A percentile compares a stretch with the other conserved stretches of the same genome.
Conservation (phyloP, 2,888 invertebrate genomes). For the Chydorus sphaericus region DNA sequence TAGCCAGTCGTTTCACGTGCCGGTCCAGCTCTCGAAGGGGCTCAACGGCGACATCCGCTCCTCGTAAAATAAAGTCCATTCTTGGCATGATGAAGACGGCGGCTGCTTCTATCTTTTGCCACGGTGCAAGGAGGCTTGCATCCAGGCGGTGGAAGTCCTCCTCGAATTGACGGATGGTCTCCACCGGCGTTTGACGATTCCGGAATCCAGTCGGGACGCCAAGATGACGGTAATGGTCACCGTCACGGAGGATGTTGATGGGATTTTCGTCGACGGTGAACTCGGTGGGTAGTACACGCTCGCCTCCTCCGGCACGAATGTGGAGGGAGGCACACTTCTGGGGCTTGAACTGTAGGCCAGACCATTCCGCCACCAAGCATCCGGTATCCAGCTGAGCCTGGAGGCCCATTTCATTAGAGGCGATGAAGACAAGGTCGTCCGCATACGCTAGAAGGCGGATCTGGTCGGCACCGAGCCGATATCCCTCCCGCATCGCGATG, state of each 20-base stretch:
- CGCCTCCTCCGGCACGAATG: background rate
- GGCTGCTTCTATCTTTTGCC: constrained; percentile 16
- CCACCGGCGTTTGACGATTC: constrained; percentile 19
- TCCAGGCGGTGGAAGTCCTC: background rate
- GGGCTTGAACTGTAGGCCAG: background rate
- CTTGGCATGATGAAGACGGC: constrained; percentile 13
- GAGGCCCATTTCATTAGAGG: background rate
- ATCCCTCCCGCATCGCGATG: background rate
- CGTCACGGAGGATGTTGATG: background rate
- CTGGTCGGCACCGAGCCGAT: background rate
- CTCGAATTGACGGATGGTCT: background rate
- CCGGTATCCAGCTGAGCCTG: background rate
- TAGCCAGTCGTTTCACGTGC: background rate
- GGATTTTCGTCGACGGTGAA: background rate
- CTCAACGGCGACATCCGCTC: background rate
- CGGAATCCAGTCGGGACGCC: constrained; percentile 24
- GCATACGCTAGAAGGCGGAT: background rate
- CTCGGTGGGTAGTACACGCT: background rate
- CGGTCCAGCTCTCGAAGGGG: background rate
- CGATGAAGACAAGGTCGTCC: background rate
- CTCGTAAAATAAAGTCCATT: constrained; percentile 2
- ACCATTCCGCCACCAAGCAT: background rate
- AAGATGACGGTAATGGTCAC: constrained; percentile 23
- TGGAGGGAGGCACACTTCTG: background rate
- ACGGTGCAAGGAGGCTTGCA: constrained; percentile 12